These are phyloP conservation scores for Coturnix japonica DNA, from an alignment of 2,113 vertebrate species.

Conservation along the genomic window DNA sequence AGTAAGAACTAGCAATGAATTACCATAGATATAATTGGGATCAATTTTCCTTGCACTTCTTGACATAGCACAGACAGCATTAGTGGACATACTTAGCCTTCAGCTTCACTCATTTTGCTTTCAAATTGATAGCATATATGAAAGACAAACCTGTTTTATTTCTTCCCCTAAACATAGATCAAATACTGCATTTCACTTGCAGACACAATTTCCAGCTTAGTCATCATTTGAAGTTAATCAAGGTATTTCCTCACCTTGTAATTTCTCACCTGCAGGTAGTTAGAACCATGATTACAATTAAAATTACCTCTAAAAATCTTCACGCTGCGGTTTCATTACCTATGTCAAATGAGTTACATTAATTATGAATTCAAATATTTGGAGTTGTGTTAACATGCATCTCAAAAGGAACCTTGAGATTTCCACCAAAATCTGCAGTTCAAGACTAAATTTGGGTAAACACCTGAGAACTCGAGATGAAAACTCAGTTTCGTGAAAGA, in stretches of 20 bases:
- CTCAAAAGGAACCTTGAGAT: neutral
- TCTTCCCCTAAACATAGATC: neutral
- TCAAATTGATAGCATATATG: neutral
- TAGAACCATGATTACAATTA: slow-evolving; percentile 61
- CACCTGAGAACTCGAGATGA: neutral
- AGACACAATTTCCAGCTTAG: slow-evolving; percentile 31
- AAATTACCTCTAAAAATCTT: slow-evolving; percentile 51
- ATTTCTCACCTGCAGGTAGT: slow-evolving; percentile 41
- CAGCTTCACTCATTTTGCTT: neutral
- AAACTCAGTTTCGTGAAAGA: slow-evolving; percentile 14
- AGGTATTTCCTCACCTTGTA: slow-evolving; percentile 48
- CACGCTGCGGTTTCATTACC: slow-evolving; percentile 56
- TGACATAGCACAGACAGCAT: neutral
- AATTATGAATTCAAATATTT: slow-evolving; percentile 46
- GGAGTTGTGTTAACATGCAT: slow-evolving; percentile 8
- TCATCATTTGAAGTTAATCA: slow-evolving; percentile 48
- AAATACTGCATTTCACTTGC: slow-evolving; percentile 40
- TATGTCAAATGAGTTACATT: slow-evolving; percentile 44
- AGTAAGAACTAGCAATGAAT: neutral
- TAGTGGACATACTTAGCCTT: neutral
- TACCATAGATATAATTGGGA: neutral
- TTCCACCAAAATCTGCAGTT: slow-evolving; percentile 27
- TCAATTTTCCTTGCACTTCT: neutral
- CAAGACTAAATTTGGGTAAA: neutral
- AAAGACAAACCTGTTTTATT: neutral